These are phyloP conservation scores for Hypselothyrea guttata DNA, from an alignment of 2,888 invertebrate species.

Conservation along the genomic window DNA sequence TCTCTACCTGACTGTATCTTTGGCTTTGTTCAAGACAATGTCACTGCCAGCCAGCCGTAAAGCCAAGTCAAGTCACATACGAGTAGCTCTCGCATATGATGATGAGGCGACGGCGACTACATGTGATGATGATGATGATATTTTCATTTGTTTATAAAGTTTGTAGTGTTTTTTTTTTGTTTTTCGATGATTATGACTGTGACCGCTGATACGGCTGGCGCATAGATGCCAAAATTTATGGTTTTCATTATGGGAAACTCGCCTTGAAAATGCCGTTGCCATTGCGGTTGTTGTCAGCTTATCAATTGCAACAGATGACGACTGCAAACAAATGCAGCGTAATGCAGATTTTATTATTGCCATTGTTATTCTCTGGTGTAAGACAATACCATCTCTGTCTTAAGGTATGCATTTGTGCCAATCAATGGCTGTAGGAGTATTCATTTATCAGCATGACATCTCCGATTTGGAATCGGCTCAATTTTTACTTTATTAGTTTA, in stretches of 20 bases:
- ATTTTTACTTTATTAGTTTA: too few species aligned
- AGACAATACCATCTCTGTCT: conserved; percentile 16
- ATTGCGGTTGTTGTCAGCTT: conserved; percentile 20
- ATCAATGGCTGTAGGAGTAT: conserved; percentile 4
- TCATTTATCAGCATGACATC: conserved; percentile 8
- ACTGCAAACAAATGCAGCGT: conserved; percentile 27
- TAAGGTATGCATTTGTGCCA: not conserved
- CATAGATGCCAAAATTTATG: conserved; percentile 22
- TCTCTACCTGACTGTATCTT: conserved; percentile 6
- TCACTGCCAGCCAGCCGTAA: conserved; percentile 26
- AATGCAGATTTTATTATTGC: conserved; percentile 23
- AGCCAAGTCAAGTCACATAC: not conserved
- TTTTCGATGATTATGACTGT: conserved; percentile 15
- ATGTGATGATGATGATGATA: conserved; percentile 4
- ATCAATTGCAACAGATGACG: conserved; percentile 30
- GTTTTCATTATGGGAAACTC: conserved; percentile 24
- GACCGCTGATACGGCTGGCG: conserved; percentile 22
- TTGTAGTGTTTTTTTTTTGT: too few species aligned
- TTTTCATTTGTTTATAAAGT: conserved; percentile 17
- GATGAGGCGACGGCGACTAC: not conserved
- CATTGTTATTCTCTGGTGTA: not conserved
- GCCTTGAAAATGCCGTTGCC: conserved; percentile 8
- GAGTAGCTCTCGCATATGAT: not conserved
- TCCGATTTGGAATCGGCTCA: conserved; percentile 1
- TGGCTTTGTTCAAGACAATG: conserved; percentile 28